Evolutionary conservation across 2,888 invertebrate genomes (phyloP).

Genomic region (Pandemis corylana): DNA sequence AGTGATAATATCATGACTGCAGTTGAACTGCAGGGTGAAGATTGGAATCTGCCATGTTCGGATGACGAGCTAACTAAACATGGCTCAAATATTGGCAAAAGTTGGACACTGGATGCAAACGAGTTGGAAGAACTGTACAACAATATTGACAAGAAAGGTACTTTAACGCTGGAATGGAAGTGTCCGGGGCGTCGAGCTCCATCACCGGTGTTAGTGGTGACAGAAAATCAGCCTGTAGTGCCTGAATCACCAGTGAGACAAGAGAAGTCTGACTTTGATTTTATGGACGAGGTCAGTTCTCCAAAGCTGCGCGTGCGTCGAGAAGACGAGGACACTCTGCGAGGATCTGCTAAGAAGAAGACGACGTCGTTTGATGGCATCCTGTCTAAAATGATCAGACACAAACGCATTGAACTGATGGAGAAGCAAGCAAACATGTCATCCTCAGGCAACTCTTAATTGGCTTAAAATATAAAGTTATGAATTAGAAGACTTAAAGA

Average conservation of each 20-base stretch:
- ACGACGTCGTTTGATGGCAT: conserved; percentile 96
- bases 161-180: conserved; percentile 91
- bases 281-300: conserved; percentile 92
- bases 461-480: neutral
- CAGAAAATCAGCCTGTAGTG: conserved; percentile 73
- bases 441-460: conserved; percentile 56
- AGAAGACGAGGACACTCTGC: conserved; percentile 89
- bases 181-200: conserved; percentile 91
- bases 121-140: conserved; percentile 90
- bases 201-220: conserved; percentile 87
- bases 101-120: conserved; percentile 88
- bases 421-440: conserved; percentile 73
- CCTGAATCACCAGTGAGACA: conserved; percentile 76
- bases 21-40: conserved; percentile 74
- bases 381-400: conserved; percentile 92
- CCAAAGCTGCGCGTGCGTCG: conserved; percentile 90
- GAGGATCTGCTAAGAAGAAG: conserved; percentile 94
- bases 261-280: conserved; percentile 92
- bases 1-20: conserved; percentile 39
- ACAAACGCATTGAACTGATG: conserved; percentile 88
- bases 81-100: conserved; percentile 78
- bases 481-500: neutral
- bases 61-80: conserved; percentile 86
- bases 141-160: conserved; percentile 87
- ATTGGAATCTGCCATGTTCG: conserved; percentile 88